Evolutionary conservation across 2,888 invertebrate species (phyloP), one percentile per base, ranked within the genome.

Genomic region (Notodonta ziczac): DNA sequence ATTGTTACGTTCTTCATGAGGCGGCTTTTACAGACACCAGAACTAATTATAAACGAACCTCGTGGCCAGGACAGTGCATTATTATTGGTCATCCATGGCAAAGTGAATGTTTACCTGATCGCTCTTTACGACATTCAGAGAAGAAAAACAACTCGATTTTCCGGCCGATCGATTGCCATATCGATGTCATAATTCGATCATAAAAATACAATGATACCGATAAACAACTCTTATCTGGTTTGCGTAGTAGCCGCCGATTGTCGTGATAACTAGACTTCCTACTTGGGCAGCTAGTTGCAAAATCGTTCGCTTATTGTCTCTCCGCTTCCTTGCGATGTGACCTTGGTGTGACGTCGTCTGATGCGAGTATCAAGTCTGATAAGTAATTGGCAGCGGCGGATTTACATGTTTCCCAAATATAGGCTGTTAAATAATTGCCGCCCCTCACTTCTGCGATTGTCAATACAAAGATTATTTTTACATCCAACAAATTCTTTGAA

Each of bases 231-330:
- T 48, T 69, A 63, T 63, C 58, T 53, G 62, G 55, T 69, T 74
- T 70, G 72, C 44, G 8, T 54, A 56, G 56, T 56, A 65, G 65
- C 70, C 69, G 61, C 55, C 63, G 73, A 76, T 81, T 80, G 70
- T 72, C 73, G 67, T 78, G 82, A 84, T 85, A 86, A 85, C 82
- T 74, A 77, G 73, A 85, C 87, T 91, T 91, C 91, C 89, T 89
- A 76, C 82, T 85, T 79, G 67, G 65, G 66, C 76, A 80, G 77
- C 82, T 82, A 69, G 76, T 86, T 85, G 81, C 79, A 77, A 85
- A 84, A 85, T 70, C 67, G 67, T 67, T 72, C 69, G 68, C 66
- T 82, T 82, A 86, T 86, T 85, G 87, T 86, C 84, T 84, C 77
- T 70, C 70, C 69, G 84, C 86, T 88, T 87, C 88, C 87, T 84